Conservation (phyloP, 53 echinoderm and acorn worm species). For the Holothuria leucospilota region DNA sequence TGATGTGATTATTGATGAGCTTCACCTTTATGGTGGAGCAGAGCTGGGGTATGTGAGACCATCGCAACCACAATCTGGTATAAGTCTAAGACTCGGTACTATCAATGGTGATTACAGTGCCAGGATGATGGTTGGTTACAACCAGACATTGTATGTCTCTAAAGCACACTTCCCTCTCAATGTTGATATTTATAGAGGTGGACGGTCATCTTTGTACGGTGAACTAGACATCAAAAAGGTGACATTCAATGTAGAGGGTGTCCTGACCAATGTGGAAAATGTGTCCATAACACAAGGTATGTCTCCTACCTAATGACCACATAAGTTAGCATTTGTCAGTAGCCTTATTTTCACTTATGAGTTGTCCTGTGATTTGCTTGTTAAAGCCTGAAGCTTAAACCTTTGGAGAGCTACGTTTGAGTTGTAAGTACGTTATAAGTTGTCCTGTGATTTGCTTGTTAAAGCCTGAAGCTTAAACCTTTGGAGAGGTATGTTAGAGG, state of each 20-base stretch:
- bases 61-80: constrained; percentile 38
- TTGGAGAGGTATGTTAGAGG: no score
- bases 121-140: constrained; percentile 79
- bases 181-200: constrained; percentile 83
- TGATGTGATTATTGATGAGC: constrained; percentile 80
- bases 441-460: no score
- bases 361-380: no score
- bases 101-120: constrained; percentile 80
- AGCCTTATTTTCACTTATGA: no score
- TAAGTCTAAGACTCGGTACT: constrained; percentile 76
- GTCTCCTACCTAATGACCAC: no score
- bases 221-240: constrained; percentile 85
- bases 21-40: constrained; percentile 84
- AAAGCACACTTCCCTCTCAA: constrained; percentile 79
- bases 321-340: no score
- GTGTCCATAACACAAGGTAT: constrained; percentile 78
- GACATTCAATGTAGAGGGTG: constrained; percentile 84
- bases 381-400: no score
- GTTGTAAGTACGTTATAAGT: no score
- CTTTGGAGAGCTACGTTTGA: no score
- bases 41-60: constrained; percentile 82
- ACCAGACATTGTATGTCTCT: constrained; percentile 76
- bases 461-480: no score
- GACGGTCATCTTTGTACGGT: constrained; percentile 78
- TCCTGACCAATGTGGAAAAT: constrained; percentile 80